phyloP scores from a whole-genome alignment of 2,113 vertebrate genomes.

The Misgurnus anguillicaudatus region DNA sequence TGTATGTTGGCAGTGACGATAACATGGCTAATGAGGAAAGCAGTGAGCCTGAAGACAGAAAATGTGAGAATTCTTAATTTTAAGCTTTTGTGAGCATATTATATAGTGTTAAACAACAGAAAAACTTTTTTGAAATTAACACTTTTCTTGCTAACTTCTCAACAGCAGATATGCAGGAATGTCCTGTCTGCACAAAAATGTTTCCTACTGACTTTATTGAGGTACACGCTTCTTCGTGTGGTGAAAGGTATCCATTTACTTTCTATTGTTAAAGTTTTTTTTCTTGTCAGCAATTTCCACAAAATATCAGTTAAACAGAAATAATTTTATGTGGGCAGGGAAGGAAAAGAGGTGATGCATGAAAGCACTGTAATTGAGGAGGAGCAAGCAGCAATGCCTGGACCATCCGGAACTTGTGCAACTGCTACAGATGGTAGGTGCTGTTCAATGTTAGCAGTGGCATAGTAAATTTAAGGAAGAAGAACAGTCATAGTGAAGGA shows the following conservation, averaged over 20 bases:
- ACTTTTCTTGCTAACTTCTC: background rate
- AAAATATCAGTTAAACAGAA: background rate
- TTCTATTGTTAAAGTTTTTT: too few relatives aligned
- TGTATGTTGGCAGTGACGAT: constrained; percentile 31
- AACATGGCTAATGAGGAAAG: background rate
- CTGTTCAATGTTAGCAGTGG: too few relatives aligned
- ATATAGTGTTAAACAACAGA: too few relatives aligned
- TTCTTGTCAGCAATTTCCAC: too few relatives aligned
- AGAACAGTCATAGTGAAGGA: too few relatives aligned
- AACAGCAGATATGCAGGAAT: constrained; percentile 18
- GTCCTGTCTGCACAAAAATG: constrained; percentile 39
- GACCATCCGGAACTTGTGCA: too few relatives aligned
- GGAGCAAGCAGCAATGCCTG: constrained; percentile 22
- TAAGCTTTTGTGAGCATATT: background rate
- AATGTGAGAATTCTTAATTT: background rate
- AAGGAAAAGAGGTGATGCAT: constrained; percentile 34
- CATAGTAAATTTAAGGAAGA: too few relatives aligned
- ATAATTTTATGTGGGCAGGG: constrained; percentile 28
- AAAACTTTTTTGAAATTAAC: background rate
- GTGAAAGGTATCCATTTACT: constrained; percentile 22
- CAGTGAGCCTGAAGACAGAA: constrained; percentile 1
- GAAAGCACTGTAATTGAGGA: constrained; percentile 26
- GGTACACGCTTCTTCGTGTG: constrained; percentile 39
- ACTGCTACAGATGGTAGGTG: constrained; percentile 29
- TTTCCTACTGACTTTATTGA: constrained; percentile 26